Conservation (phyloP, 2,113 vertebrate genomes). For the Tragelaphus imberbis region DNA sequence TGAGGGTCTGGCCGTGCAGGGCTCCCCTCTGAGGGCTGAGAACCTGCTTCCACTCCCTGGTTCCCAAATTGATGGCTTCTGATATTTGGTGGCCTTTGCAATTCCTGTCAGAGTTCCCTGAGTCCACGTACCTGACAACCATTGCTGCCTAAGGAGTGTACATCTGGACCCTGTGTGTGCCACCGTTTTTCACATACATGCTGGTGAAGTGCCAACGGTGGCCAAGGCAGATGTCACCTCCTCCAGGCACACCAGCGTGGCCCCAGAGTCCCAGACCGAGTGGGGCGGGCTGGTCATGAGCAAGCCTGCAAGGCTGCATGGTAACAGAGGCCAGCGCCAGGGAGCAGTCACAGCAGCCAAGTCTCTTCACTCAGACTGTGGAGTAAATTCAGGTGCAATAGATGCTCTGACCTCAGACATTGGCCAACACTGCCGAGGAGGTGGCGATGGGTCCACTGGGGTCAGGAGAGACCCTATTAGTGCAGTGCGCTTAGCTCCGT, state of each 20-base stretch:
- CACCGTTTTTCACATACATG: background rate
- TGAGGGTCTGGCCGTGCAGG: background rate
- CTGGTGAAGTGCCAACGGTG: background rate
- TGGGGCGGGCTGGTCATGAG: background rate
- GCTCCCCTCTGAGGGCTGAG: background rate
- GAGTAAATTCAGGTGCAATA: background rate
- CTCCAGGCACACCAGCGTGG: background rate
- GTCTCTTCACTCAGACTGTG: background rate
- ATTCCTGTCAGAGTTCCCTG: background rate
- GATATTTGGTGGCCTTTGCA: background rate
- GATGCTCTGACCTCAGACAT: background rate
- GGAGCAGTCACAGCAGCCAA: background rate
- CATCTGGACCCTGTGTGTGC: background rate
- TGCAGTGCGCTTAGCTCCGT: rapidly evolving
- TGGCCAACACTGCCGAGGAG: background rate
- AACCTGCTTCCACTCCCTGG: background rate
- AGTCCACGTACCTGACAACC: background rate
- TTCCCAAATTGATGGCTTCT: background rate
- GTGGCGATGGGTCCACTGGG: rapidly evolving
- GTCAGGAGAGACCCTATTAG: background rate
- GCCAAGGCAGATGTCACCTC: background rate
- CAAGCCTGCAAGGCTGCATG: background rate
- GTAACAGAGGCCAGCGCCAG: background rate
- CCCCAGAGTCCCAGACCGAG: background rate
- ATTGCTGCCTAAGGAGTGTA: background rate